Percentiles rank a stretch among this genome's conserved stretches.
Evolutionary conservation across 2,797 vertebrate species (phyloP).

Genomic region (Poecilia velifera): DNA sequence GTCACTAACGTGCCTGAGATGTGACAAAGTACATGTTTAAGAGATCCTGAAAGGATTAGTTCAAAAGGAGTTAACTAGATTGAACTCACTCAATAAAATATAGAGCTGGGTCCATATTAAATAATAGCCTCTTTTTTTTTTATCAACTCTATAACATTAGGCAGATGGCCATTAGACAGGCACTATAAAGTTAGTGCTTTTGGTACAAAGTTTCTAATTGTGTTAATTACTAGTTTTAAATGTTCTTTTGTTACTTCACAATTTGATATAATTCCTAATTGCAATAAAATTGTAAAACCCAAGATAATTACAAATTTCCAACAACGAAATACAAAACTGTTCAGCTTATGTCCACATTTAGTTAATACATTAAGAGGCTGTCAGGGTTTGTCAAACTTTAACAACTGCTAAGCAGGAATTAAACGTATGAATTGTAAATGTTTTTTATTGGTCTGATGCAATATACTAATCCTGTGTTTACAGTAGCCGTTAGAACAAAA

Average conservation of each 20-base stretch:
- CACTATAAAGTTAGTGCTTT: background rate
- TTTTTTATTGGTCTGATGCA: background rate
- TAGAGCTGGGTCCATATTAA: background rate
- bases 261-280: background rate
- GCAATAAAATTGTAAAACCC: background rate
- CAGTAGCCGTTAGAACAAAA: background rate
- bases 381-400: background rate
- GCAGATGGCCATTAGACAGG: background rate
- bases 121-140: background rate
- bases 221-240: background rate
- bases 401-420: background rate
- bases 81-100: background rate
- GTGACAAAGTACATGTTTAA: background rate
- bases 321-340: background rate
- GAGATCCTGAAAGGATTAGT: background rate
- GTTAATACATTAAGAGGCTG: background rate
- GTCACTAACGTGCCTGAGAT: background rate
- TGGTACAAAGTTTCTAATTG: background rate
- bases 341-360: background rate
- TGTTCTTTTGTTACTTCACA: background rate
- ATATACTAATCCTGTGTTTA: background rate
- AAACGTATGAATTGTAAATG: background rate
- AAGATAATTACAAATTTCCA: background rate
- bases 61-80: background rate
- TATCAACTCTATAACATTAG: background rate